These are phyloP conservation scores for Sesia apiformis DNA, from an alignment of 2,888 invertebrate genomes.

Conservation along the genomic window DNA sequence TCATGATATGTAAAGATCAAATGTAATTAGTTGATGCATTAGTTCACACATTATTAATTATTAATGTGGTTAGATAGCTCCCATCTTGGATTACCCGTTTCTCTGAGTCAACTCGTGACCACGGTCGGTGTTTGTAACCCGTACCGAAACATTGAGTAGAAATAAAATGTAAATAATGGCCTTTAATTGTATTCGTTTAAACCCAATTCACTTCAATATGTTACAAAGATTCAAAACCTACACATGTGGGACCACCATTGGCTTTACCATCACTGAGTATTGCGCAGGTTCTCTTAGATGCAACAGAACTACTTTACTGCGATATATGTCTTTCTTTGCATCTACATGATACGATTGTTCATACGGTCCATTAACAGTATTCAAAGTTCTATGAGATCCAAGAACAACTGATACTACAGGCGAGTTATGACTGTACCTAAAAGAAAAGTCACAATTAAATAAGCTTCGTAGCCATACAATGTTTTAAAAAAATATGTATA, in stretches of 20 bases:
- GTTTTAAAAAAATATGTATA: neutral
- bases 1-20: too few species aligned
- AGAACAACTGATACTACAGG: slow-evolving; percentile 41
- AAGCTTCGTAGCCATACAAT: neutral
- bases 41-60: too few species aligned
- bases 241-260: slow-evolving; percentile 72
- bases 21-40: too few species aligned
- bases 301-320: slow-evolving; percentile 76
- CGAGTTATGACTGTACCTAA: slow-evolving; percentile 39
- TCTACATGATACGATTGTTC: slow-evolving; percentile 81
- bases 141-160: too few species aligned
- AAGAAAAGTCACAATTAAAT: neutral
- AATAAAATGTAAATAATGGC: too few species aligned
- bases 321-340: slow-evolving; percentile 69
- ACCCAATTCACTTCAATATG: too few species aligned
- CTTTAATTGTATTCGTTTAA: too few species aligned
- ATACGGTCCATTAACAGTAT: slow-evolving; percentile 76
- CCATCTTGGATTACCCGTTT: too few species aligned
- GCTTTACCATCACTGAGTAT: slow-evolving; percentile 78
- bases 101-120: too few species aligned
- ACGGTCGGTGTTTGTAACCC: too few species aligned
- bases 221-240: slow-evolving; percentile 29
- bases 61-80: too few species aligned
- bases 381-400: slow-evolving; percentile 78
- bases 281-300: slow-evolving; percentile 75